Evolutionary conservation across 53 echinoderm and acorn worm genomes (phyloP).

Genomic region (Apostichopus leukothele): DNA sequence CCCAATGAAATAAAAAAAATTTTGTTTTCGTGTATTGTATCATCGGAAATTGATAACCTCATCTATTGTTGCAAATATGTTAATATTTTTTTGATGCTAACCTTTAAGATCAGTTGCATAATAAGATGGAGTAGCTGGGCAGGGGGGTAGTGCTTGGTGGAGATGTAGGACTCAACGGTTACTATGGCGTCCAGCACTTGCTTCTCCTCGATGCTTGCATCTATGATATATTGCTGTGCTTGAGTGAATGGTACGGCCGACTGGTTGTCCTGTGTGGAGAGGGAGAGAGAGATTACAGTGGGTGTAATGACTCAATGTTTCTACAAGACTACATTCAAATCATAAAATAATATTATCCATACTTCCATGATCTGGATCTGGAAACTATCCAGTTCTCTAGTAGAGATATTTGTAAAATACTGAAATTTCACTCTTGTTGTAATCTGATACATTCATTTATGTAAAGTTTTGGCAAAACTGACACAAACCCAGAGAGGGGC

Average conservation of each 20-base stretch:
- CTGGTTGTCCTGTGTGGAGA: background rate
- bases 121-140: constrained; percentile 64
- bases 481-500: too few relatives aligned
- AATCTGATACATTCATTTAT: too few relatives aligned
- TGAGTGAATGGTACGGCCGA: background rate
- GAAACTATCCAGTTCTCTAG: too few relatives aligned
- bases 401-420: too few relatives aligned
- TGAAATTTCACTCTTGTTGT: too few relatives aligned
- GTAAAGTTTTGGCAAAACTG: too few relatives aligned
- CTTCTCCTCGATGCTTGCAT: constrained; percentile 71
- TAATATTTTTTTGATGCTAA: background rate
- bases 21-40: too few relatives aligned
- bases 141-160: constrained; percentile 69
- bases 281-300: background rate
- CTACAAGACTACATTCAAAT: background rate
- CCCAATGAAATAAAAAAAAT: too few relatives aligned
- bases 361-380: too few relatives aligned
- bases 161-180: constrained; percentile 54
- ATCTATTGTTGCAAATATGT: too few relatives aligned
- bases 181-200: constrained; percentile 69
- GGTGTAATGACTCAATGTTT: background rate
- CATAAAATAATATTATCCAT: too few relatives aligned
- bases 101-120: constrained; percentile 78
- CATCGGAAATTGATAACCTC: too few relatives aligned
- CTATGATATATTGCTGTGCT: constrained; percentile 58